phyloP scores from a whole-genome alignment of 2,113 vertebrate species.

The Tiliqua scincoides region DNA sequence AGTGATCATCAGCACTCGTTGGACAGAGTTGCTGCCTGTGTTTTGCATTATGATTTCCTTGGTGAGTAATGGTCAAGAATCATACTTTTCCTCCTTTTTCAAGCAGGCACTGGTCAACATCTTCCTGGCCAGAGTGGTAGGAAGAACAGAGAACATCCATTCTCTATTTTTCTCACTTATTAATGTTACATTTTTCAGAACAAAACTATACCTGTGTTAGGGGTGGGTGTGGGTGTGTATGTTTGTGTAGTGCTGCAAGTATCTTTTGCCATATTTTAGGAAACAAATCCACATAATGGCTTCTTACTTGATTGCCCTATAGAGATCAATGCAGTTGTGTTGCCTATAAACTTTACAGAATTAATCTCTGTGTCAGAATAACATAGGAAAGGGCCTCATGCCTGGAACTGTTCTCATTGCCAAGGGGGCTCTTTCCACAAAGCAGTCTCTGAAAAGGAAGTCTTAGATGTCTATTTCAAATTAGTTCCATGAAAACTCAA shows the following conservation, averaged over 20 bases:
- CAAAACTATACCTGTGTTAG: background rate
- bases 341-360: background rate
- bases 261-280: background rate
- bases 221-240: background rate
- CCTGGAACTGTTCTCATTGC: background rate
- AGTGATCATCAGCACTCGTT: background rate
- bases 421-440: background rate
- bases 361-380: background rate
- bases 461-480: background rate
- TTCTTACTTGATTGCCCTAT: background rate
- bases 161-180: background rate
- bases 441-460: background rate
- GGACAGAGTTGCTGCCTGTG: background rate
- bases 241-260: background rate
- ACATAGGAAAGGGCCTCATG: background rate
- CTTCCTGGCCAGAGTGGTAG: background rate
- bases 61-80: background rate
- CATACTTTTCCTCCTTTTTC: background rate
- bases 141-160: background rate
- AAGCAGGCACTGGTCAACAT: background rate
- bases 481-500: background rate
- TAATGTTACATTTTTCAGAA: background rate
- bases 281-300: background rate
- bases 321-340: background rate
- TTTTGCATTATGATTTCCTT: background rate